Percentiles rank a stretch among this genome's conserved stretches.
Conservation (phyloP, 2,888 invertebrate species). For the Euzetes globulus region DNA sequence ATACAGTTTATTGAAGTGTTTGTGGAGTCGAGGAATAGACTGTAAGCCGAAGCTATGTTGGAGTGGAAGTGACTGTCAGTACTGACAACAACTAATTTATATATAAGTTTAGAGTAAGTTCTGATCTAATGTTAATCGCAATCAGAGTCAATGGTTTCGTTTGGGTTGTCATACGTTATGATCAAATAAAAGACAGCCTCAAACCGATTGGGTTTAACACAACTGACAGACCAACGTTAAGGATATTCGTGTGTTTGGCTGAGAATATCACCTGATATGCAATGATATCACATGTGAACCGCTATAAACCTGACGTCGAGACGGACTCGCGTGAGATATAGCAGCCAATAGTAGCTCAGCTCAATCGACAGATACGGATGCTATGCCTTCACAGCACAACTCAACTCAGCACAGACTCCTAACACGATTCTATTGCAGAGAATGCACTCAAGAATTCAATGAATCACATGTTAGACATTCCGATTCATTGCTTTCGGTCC, state of each 20-base stretch:
- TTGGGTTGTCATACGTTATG: conserved; percentile 16
- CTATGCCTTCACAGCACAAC: background rate
- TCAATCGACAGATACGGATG: conserved; percentile 5
- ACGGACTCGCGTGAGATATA: conserved; percentile 24
- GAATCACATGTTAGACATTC: no score
- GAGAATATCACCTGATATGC: conserved; percentile 15
- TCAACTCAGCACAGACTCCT: background rate
- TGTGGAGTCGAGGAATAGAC: no score
- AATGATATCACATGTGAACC: conserved; percentile 27
- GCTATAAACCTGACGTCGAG: conserved; percentile 7
- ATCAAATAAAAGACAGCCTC: background rate
- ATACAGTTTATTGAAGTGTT: no score
- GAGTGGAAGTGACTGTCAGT: no score
- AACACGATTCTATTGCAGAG: no score
- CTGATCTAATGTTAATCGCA: no score
- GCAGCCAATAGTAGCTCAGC: background rate
- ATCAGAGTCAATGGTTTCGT: no score
- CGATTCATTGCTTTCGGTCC: no score
- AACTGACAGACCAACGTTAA: background rate
- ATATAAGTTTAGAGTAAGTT: no score
- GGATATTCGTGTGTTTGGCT: background rate
- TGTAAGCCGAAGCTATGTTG: no score
- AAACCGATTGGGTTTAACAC: background rate
- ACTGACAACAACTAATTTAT: no score
- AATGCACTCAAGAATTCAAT: no score